Base-by-base conservation (phyloP, 2,888 invertebrate genomes). In the Colostygia pectinataria region DNA sequence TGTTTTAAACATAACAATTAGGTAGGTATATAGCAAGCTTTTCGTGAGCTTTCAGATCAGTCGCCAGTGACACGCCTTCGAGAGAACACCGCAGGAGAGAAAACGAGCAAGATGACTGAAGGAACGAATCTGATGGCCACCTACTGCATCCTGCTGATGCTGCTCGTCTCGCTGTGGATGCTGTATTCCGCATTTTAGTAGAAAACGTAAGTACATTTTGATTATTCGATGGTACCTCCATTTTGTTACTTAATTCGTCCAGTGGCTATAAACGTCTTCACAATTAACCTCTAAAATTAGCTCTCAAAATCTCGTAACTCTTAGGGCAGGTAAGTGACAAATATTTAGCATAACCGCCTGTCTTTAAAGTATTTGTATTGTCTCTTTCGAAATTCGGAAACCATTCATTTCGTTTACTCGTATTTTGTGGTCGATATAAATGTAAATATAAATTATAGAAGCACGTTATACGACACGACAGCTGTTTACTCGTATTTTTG, bases 111-210 rank as follows among this genome's bases (percentile, higher is more conserved):
- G 31, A 61, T 58, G 56, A 53, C 84, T 52, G 94, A 94, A 77
- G 92, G 93, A 48, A 87, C 88, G 40, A 94, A 92, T 70, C 85
- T 94, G 59, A 86, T 93, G 56, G 92, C 93, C 41, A 94, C 94
- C 38, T 94, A 94, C 74, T 81, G 91, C 69, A 94, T 94, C 65
- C 83, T 94, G 55, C 87, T 94, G 44, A 72, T 93, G 29, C 81
- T 94, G 24, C 81, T 94, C 33, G 80, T 93, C 31, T 89, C 93
- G 2, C 79, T 94, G 37, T 94, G 94, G 92, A 75, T 93, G 41
- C 77, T 94, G 23, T 94, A 94, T 65, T 92, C 93, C 2, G 93
- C 93, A 31, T 81, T 93, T 59, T 88, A 87, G 77, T 31, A 23
- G 57, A 24, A 60, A 50, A 48, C 34, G 80, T 80, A 57, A 80